Evolutionary conservation across 2,797 vertebrate genomes (phyloP), one percentile per base, ranked within the genome.

Genomic region (Poecilia wingei): DNA sequence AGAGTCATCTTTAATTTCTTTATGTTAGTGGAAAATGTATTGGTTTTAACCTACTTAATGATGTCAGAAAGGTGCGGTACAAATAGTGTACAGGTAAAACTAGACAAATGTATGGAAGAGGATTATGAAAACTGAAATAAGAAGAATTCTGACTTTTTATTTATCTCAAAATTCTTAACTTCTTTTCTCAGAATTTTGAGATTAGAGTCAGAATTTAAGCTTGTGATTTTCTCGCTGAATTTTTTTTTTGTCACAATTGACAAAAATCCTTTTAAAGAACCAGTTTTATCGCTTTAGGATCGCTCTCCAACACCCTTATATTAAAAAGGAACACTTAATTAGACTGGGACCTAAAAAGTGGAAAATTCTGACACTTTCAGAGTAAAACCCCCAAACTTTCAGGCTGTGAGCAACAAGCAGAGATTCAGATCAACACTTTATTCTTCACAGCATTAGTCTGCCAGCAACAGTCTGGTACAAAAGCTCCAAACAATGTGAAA

Each of bases 391-490:
- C 59, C 61, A 79, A 36, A 66, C 6, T 25, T 55, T 1, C 55
- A 6, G 4, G 41, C 12, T 16, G 41, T 53, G 55, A 39, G 64
- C 31, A 68, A 78, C 73, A 3, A 77, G 46, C 77, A 76, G 8
- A 51, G 13, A 64, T 72, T 79, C 53, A 76, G 81, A 92, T 87
- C 78, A 79, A 94, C 91, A 92, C 84, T 94, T 96, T 96, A 96
- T 96, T 95, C 86, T 90, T 94, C 87, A 94, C 91, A 91, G 91
- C 92, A 93, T 93, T 91, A 85, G 81, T 89, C 79, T 83, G 85
- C 87, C 87, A 88, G 88, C 87, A 93, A 93, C 88, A 83, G 92
- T 86, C 86, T 88, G 86, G 93, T 94, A 95, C 86, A 93, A 93
- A 94, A 94, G 87, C 85, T 84, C 78, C 77, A 76, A 90, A 89